Base-by-base conservation (phyloP, 2,797 vertebrate genomes). In the Crenuchus spilurus region DNA sequence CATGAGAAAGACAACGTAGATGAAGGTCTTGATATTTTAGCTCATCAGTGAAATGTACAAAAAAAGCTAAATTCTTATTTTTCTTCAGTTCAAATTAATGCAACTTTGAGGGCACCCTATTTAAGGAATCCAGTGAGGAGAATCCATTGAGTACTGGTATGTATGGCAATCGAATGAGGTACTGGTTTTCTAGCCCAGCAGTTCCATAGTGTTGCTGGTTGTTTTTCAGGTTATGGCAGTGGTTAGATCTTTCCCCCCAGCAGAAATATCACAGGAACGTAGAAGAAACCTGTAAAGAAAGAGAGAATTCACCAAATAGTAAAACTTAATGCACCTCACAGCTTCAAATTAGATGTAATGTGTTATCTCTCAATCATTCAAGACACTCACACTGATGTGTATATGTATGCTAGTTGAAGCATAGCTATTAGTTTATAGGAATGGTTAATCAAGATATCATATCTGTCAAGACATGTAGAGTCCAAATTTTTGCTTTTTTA, bases 221-320 rank as follows among this genome's bases (percentile, higher is more conserved):
- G 24, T 22, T 48, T 52, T 39, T 48, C 6, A 63, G 35, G 28
- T 60, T 31, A 70, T 33, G 66, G 55, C 76, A 70, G 73, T 73
- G 63, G 57, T 63, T 60, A 10, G 39, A 31, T 70, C 28, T 13
- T 66, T 28, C 3, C 44, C 30, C n/a, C 31, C 62, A 70, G 67
- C 33, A 51, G 48, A 79, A 74, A 58, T 4, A 1, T 69, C 62
- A 75, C 77, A 75, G 58, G 41, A 82, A 67, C 35, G 30, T 54
- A 39, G 67, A 74, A 37, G 16, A 54, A 33, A 64, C 22, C 71
- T 72, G 54, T 26, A 20, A 72, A 33, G 20, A 58, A 4, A 68
- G 0, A 1, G 6, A 49, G 10, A 22, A 9, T 24, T 57, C 18
- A 2, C 1, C 4, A 35, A 10, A 0, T 4, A 20, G 26, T 4